phyloP scores from a whole-genome alignment of 1,140 invertebrate species.

The Sarcophaga bullata region DNA sequence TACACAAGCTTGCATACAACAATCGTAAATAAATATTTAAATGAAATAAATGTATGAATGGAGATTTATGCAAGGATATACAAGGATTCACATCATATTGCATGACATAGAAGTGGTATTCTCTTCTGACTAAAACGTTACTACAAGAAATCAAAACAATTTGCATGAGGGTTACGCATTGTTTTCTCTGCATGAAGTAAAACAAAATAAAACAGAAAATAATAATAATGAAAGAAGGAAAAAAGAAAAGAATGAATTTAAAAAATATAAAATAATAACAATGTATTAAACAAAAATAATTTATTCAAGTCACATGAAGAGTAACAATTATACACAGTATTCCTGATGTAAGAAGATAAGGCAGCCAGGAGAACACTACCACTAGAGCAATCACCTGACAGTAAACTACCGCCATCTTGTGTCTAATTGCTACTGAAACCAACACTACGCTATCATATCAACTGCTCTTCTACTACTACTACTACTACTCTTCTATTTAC shows the following conservation, averaged over 20 bases:
- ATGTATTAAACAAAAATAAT: too few species aligned
- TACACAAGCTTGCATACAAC: not conserved
- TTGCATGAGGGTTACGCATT: conserved; percentile 23
- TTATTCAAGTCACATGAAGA: not conserved
- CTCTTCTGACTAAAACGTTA: too few species aligned
- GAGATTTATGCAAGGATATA: not conserved
- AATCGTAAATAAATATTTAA: conserved; percentile 19
- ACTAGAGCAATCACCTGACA: too few species aligned
- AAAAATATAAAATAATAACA: not conserved
- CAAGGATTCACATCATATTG: not conserved
- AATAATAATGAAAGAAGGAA: not conserved
- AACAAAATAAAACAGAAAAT: not conserved
- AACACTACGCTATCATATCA: too few species aligned
- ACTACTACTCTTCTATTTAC: too few species aligned
- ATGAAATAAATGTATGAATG: not conserved
- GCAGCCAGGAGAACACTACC: too few species aligned
- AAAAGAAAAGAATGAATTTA: not conserved
- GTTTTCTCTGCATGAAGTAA: not conserved
- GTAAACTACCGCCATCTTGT: too few species aligned
- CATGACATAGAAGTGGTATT: too few species aligned
- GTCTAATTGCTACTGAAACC: too few species aligned
- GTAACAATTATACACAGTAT: not conserved
- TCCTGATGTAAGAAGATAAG: not conserved
- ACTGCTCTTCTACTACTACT: too few species aligned
- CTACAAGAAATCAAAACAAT: not conserved